Evolutionary conservation across 2,113 vertebrate species (phyloP).

Genomic region (Toxotes chatareus): DNA sequence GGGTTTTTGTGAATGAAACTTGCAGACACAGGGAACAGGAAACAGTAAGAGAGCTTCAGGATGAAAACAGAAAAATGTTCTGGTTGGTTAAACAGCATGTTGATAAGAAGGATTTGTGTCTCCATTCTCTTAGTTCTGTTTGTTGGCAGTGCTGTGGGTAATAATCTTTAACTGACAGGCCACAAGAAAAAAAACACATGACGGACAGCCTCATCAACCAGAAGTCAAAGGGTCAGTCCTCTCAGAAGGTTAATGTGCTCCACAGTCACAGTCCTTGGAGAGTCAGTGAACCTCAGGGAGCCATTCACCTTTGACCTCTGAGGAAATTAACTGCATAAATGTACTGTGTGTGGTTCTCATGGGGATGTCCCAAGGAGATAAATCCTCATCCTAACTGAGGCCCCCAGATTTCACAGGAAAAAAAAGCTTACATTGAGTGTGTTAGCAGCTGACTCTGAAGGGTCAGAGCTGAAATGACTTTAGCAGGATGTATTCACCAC

Average conservation of each 20-base stretch:
- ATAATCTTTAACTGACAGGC: not conserved
- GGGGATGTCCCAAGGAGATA: not conserved
- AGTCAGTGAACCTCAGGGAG: conserved; percentile 16
- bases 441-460: not conserved
- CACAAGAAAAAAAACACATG: not conserved
- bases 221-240: conserved; percentile 16
- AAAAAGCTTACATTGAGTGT: not conserved
- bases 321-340: conserved; percentile 42
- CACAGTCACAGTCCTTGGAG: conserved; percentile 24
- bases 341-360: not conserved
- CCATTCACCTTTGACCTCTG: conserved; percentile 38
- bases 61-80: too few species aligned
- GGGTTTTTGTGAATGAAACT: too few species aligned
- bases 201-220: conserved; percentile 29
- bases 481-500: not conserved
- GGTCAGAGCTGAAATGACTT: not conserved
- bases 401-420: not conserved
- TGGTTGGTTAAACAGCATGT: too few species aligned
- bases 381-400: not conserved
- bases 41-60: too few species aligned
- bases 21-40: too few species aligned
- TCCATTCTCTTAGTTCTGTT: not conserved
- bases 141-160: not conserved
- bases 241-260: not conserved
- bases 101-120: too few species aligned